phyloP scores from a whole-genome alignment of 2,113 vertebrate genomes.

The Butorides virescens region DNA sequence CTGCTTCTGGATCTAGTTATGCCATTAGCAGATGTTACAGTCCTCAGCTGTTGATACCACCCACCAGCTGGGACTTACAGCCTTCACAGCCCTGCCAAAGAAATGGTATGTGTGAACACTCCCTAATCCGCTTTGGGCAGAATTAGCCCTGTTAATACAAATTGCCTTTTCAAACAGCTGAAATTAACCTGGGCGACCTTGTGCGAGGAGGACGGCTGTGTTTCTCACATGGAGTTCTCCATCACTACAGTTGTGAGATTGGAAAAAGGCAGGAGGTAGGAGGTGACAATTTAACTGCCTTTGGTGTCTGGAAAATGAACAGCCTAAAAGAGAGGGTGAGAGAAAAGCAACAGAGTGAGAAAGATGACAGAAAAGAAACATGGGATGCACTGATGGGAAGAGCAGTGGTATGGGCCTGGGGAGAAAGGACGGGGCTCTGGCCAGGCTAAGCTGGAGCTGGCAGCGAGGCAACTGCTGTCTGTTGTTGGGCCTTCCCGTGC shows the following conservation, averaged over 20 bases:
- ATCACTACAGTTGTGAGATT: not conserved
- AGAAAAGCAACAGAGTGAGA: not conserved
- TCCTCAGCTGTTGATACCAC: not conserved
- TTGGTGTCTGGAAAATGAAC: constrained; percentile 16
- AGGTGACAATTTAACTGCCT: constrained; percentile 1
- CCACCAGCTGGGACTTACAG: not conserved
- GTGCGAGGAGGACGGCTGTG: not conserved
- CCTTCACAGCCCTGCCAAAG: not conserved
- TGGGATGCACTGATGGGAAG: not conserved
- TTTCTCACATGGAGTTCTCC: not conserved
- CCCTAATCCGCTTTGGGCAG: not conserved
- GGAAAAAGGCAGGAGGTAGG: not conserved
- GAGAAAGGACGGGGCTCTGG: not conserved
- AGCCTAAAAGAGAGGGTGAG: not conserved
- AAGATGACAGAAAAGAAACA: not conserved
- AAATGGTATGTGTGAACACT: not conserved
- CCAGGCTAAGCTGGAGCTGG: not conserved
- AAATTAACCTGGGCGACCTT: not conserved
- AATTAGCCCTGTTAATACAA: not conserved
- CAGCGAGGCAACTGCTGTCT: not conserved
- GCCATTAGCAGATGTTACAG: not conserved
- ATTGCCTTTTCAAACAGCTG: not conserved
- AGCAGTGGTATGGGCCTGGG: not conserved
- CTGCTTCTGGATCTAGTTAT: not conserved
- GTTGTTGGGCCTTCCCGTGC: not conserved